Evolutionary conservation across 2,888 invertebrate genomes (phyloP), one percentile per base, ranked within the genome.

Genomic region (Sialis lutaria): DNA sequence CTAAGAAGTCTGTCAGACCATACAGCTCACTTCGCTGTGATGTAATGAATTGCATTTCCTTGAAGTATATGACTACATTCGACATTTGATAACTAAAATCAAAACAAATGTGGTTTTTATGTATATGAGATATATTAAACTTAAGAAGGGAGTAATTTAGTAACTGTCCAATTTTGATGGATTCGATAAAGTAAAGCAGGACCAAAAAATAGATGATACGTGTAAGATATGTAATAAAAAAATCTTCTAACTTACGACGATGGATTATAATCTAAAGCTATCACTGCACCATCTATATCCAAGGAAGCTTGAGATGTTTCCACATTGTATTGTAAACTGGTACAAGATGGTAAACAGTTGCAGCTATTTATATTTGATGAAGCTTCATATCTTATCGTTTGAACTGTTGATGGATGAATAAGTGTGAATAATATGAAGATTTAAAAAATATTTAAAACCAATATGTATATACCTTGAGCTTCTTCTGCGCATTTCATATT

Each of bases 1-100:
- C 79, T 35, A 80, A 65, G 57, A 81, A 81, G 57, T 81, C 80
- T 0, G 77, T 53, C 32, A 48, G 48, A 8, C 57, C 57, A 48
- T 54, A 56, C 4, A 57, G 52, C 46, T 57, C 57, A 43, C 56
- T 54, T 22, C 57, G 49, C 10, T 50, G 50, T 31, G 53, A 55
- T 1, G 56, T 53, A 7, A 54, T 55, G 40, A 56, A 57, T 44
- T 57, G 56, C 22, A 49, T 51, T n/a, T 57, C 55, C 46, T 55
- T 56, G 49, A 55, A 56, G 44, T 53, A 57, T 6, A 57, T 51
- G 6, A 49, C 48, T 7, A 56, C 48, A 12, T 52, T 47, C 7
- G 53, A 45, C 33, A 54, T 13, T 6, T 46, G 42, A n/a, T 37
- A 40, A 6, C 56, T 56, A 49, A 22, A 22, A 22, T 22, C 2